A percentile compares a stretch with the other conserved stretches of the same genome.
Evolutionary conservation across 2,888 invertebrate species (phyloP).

Genomic region (Boloria euphrosyne): DNA sequence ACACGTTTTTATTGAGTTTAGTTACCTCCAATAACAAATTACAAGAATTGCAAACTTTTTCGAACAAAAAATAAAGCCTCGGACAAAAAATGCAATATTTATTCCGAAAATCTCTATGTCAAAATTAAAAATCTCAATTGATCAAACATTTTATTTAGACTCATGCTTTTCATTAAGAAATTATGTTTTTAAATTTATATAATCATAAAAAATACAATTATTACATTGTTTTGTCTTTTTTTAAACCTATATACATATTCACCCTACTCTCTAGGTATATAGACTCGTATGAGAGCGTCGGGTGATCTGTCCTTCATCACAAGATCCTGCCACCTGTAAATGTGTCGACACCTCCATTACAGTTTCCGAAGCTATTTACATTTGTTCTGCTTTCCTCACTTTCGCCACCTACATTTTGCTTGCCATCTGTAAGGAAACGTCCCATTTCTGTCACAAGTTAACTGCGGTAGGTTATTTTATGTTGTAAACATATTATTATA

Average conservation of each 20-base stretch:
- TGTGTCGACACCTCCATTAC: slow-evolving; percentile 67
- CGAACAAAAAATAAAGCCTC: too few relatives aligned
- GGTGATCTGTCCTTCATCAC: slow-evolving; percentile 63
- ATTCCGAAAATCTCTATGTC: too few relatives aligned
- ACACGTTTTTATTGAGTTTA: too few relatives aligned
- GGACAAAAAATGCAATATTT: too few relatives aligned
- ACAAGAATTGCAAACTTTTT: too few relatives aligned
- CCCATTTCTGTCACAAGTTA: slow-evolving; percentile 45
- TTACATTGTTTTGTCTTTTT: not conserved
- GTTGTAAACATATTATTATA: slow-evolving; percentile 6
- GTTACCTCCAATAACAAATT: too few relatives aligned
- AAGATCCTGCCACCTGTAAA: slow-evolving; percentile 57
- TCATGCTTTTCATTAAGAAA: too few relatives aligned
- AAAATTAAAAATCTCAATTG: too few relatives aligned
- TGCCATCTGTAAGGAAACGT: slow-evolving; percentile 56
- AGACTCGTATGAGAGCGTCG: slow-evolving; percentile 45
- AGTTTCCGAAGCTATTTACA: slow-evolving; percentile 71
- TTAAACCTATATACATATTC: not conserved
- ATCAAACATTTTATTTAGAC: too few relatives aligned
- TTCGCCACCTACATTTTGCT: slow-evolving; percentile 46
- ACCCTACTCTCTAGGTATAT: not conserved
- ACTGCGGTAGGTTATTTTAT: slow-evolving; percentile 31
- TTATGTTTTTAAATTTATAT: too few relatives aligned
- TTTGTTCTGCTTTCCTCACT: slow-evolving; percentile 60
- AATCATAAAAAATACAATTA: too few relatives aligned